Evolutionary conservation across 2,113 vertebrate genomes (phyloP), one percentile per base, ranked within the genome.

Genomic region (Mormyrus iriodes): DNA sequence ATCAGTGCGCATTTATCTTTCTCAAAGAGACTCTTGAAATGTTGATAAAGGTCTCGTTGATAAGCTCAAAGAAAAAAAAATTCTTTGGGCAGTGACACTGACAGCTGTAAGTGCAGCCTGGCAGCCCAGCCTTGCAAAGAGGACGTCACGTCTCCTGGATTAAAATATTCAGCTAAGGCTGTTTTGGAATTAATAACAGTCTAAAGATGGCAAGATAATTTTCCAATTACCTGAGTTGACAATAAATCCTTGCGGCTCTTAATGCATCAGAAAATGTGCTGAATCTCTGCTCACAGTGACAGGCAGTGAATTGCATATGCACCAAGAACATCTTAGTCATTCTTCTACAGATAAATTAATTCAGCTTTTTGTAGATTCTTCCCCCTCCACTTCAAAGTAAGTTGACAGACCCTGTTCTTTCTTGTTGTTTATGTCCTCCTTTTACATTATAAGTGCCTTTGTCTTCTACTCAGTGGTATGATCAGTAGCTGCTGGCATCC

Each of bases 131-230:
- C 31, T 69, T 15, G 42, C 35, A 46, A 61, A 88, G 53, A 10
- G 61, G n/a, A 44, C 10, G 35, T 31, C 88, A 88, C 39, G 19
- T 52, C 44, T 51, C 46, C 19, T 31, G 55, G 39, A n/a, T 88
- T 88, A 21, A 52, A 89, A 83, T n/a, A 55, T 85, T 46, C 21
- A 31, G 35, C 51, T 17, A 13, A 84, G 19, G 51, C n/a, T 21
- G 42, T 58, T 31, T 51, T 31, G 35, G 19, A 82, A 9, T 55
- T 84, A 58, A 84, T 65, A 5, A 19, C 51, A 85, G 88, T 4
- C 52, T 55, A 39, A 35, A 89, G 88, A 89, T 89, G 31, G n/a
- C 7, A 27, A 52, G 73, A 88, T 88, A 89, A 89, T 89, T 89
- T 89, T 84, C 88, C 79, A 85, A 89, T 89, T 89, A 89, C 79